Conservation (phyloP, 2,113 vertebrate species). For the Leucoraja erinaceus region DNA sequence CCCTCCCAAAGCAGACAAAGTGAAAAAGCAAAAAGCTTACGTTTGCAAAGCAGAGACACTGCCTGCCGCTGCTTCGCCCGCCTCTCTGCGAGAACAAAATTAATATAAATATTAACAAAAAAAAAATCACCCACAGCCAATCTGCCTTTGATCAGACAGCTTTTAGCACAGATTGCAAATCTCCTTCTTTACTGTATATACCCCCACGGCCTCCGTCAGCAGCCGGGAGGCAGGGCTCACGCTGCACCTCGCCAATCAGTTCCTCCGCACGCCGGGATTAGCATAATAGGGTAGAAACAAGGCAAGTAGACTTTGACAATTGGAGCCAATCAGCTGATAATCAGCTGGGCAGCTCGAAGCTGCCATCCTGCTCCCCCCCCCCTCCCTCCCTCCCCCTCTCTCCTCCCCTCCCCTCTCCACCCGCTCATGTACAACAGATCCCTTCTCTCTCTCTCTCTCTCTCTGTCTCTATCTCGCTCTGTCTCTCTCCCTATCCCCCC, state of each 20-base stretch:
- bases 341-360: neutral
- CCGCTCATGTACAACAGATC: too few species aligned
- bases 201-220: neutral
- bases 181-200: conserved; percentile 6
- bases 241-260: conserved; percentile 2
- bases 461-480: too few species aligned
- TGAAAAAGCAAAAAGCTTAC: neutral
- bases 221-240: neutral
- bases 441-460: too few species aligned
- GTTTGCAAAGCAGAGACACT: neutral
- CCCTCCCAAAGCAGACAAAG: neutral
- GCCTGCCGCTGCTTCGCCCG: neutral
- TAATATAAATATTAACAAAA: neutral
- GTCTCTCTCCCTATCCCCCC: neutral
- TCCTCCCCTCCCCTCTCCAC: neutral
- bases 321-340: conserved; percentile 32
- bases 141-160: conserved; percentile 25
- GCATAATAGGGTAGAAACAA: conserved; percentile 35
- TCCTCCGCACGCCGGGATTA: neutral
- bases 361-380: neutral
- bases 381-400: neutral
- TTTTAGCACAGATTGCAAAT: conserved; percentile 35
- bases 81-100: neutral
- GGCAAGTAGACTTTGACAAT: conserved; percentile 32
- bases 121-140: conserved; percentile 32